Evolutionary conservation across 2,797 vertebrate species (phyloP), one percentile per base, ranked within the genome.

Genomic region (Oophaga sylvatica): DNA sequence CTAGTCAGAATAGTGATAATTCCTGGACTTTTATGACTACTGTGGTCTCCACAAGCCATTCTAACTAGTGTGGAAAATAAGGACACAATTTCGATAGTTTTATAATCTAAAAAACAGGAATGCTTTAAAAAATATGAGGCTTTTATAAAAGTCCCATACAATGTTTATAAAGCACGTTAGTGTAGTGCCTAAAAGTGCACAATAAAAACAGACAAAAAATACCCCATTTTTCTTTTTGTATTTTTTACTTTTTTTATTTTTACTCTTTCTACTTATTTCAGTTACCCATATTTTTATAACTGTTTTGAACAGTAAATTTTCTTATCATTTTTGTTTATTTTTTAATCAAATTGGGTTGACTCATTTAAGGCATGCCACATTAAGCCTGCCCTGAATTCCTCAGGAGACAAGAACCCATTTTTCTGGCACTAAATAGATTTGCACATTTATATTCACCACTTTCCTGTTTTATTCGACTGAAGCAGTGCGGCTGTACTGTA

Each of bases 401-500:
- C 70, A 31, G 22, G 62, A 83, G 84, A 86, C 80, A 80, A 86
- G 81, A 70, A 59, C 13, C 73, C 60, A 20, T 80, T 89, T 86
- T 60, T 63, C 81, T 82, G 84, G 62, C 71, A 71, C 45, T 19
- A 9, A 83, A 41, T 60, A 56, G n/a, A 71, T 57, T 71, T 83
- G 63, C 56, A 68, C 63, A 19, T 86, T 89, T 78, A 57, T 60
- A 83, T 71, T 84, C 87, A 67, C 53, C 76, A 63, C 76, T 79
- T 80, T 84, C 81, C 82, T 84, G 81, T 59, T 78, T 68, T 67
- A 70, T 73, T 79, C 53, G 73, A 31, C 53, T 89, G 80, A 71
- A 89, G 53, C 80, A 53, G 80, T 73, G 73, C 60, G 63, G 41
- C 65, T 71, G 63, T 68, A 86, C 80, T 86, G 84, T 82, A 89